Percentiles rank a stretch among this genome's conserved stretches.
phyloP scores from a whole-genome alignment of 64 coral and sea anemone species.

The Montipora sp. region DNA sequence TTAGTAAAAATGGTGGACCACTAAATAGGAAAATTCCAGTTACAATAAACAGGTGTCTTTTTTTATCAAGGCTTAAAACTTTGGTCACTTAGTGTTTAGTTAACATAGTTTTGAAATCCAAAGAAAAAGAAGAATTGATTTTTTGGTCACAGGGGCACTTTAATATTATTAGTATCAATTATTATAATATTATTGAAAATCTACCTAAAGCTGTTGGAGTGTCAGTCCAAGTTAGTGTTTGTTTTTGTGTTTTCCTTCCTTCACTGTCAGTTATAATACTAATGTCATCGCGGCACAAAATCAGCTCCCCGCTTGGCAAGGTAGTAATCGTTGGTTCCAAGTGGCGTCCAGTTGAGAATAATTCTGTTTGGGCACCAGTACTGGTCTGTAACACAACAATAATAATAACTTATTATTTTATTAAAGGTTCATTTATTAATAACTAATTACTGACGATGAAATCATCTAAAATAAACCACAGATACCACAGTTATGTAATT shows the following conservation, averaged over 20 bases:
- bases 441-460: too few species aligned
- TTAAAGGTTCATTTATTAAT: background rate
- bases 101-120: too few species aligned
- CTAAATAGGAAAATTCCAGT: too few species aligned
- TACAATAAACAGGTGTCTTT: too few species aligned
- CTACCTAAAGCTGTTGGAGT: slow-evolving; percentile 89
- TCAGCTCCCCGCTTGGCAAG: slow-evolving; percentile 80
- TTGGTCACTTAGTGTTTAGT: too few species aligned
- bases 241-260: slow-evolving; percentile 80
- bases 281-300: slow-evolving; percentile 96
- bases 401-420: background rate
- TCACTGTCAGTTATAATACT: slow-evolving; percentile 93
- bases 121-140: too few species aligned
- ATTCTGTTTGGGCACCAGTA: slow-evolving; percentile 79
- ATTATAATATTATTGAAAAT: background rate
- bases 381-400: slow-evolving; percentile 56
- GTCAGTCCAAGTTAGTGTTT: slow-evolving; percentile 92
- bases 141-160: too few species aligned
- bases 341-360: slow-evolving; percentile 94
- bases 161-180: too few species aligned
- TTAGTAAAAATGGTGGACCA: too few species aligned
- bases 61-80: too few species aligned
- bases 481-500: too few species aligned
- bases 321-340: slow-evolving; percentile 94
- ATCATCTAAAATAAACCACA: too few species aligned